Conservation (phyloP, 2,113 vertebrate species). For the Nannobrachium achirus region DNA sequence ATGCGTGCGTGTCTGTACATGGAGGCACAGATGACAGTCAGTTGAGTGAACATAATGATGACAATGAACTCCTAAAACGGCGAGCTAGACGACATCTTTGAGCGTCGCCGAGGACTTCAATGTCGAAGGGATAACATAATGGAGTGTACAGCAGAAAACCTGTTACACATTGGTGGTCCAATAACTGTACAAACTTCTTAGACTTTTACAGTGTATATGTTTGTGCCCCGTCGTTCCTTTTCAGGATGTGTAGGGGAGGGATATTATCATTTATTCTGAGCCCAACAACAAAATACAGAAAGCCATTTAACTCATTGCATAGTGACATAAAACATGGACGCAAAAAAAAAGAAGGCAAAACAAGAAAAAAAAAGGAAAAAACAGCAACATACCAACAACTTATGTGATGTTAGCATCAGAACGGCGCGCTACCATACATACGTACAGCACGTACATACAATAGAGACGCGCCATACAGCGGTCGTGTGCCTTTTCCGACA, state of each 20-base stretch:
- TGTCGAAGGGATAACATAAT: slow-evolving; percentile 40
- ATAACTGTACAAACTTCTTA: slow-evolving; percentile 43
- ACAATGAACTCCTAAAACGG: slow-evolving; percentile 61
- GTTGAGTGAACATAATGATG: slow-evolving; percentile 57
- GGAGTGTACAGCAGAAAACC: slow-evolving; percentile 16
- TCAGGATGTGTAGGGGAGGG: slow-evolving; percentile 35
- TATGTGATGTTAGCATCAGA: slow-evolving; percentile 76
- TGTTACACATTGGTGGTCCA: slow-evolving; percentile 37
- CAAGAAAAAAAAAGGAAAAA: slow-evolving; percentile 66
- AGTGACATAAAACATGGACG: slow-evolving; percentile 82
- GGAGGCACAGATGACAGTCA: slow-evolving; percentile 52
- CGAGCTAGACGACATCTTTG: slow-evolving; percentile 55
- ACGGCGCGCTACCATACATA: slow-evolving; percentile 56
- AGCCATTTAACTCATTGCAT: slow-evolving; percentile 86
- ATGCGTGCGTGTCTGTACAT: slow-evolving; percentile 65
- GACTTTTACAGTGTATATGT: slow-evolving; percentile 41
- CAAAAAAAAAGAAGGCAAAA: slow-evolving; percentile 61
- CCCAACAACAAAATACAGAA: slow-evolving; percentile 74
- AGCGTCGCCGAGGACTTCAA: slow-evolving; percentile 52
- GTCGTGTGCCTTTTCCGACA: slow-evolving; percentile 87
- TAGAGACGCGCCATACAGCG: slow-evolving; percentile 74
- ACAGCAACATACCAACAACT: slow-evolving; percentile 53
- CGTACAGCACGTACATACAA: slow-evolving; percentile 17
- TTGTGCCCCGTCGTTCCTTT: slow-evolving; percentile 38
- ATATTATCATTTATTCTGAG: slow-evolving; percentile 57